Evolutionary conservation across 1,140 invertebrate genomes (phyloP), one percentile per base, ranked within the genome.

Genomic region (Phortica variegata): DNA sequence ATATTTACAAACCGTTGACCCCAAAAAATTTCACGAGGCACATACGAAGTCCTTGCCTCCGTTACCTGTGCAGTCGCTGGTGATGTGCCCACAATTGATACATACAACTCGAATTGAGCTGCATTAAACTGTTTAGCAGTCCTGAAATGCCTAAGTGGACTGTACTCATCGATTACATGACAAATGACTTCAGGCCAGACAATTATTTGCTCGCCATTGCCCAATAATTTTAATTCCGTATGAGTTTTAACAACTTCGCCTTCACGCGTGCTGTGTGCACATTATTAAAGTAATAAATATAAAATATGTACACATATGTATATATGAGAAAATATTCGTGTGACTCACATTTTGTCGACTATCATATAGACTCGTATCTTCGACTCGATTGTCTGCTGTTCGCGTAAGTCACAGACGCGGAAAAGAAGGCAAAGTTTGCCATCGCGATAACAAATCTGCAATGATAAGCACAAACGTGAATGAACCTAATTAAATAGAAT

Each of bases 11-110:
- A 93, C 8, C 87, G 77, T 70, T 92, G 85, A 3, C 91, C 91
- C 90, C 91, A 95, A 16, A 88, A 79, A 18, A 95, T 89, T 76
- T 95, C 91, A 17, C 82, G 83, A 7, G 89, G 87, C 12, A 92
- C 69, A 73, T 91, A 95, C 0, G 90, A 93, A 0, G 89, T 90
- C 23, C 87, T 75, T 20, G 84, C 84, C 58, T 87, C 85, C 0
- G 86, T 87, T 20, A 83, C 82, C 42, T 87, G 87, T 1, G 88
- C 89, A 6, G 90, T 91, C 33, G 83, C 83, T 56, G 88, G 85
- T 0, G 90, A 89, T 5, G 83, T 83, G 2, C 93, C 92, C 60
- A 91, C 89, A 32, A 95, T 79, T 47, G 89, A 87, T 1, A 92
- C 86, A 33, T 95, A 86, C 17, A 96, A 84, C 77, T 96, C 93